A percentile compares a stretch with the other conserved stretches of the same genome.
Conservation (phyloP, 2,888 invertebrate species). For the Xiphydria camelus region DNA sequence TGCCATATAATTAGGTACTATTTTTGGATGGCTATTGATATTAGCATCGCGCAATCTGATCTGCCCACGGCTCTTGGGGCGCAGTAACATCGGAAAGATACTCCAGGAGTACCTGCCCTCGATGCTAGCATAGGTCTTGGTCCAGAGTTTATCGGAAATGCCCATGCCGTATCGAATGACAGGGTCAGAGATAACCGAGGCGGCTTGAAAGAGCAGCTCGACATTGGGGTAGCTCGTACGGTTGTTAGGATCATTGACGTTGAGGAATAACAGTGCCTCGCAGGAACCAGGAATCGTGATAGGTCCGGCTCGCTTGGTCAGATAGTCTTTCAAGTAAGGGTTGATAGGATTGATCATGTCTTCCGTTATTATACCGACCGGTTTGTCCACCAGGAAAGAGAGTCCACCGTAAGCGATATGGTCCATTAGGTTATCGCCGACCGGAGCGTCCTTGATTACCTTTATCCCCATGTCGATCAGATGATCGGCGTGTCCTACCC, state of each 20-base stretch:
- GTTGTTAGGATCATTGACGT: conserved; percentile 64
- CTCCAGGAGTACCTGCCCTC: conserved; percentile 63
- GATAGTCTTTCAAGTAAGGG: conserved; percentile 58
- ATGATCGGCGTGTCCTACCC: conserved; percentile 70
- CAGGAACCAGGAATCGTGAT: conserved; percentile 69
- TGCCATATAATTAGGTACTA: conserved; percentile 72
- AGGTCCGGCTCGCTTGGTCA: conserved; percentile 62
- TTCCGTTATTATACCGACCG: conserved; percentile 22
- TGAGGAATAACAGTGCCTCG: conserved; percentile 69
- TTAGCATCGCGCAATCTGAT: conserved; percentile 67
- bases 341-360: conserved; percentile 20
- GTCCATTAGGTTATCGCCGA: conserved; percentile 73
- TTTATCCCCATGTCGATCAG: conserved; percentile 63
- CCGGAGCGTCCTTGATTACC: conserved; percentile 63
- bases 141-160: conserved; percentile 62
- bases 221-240: conserved; percentile 67
- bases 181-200: conserved; percentile 62
- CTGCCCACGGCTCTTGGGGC: conserved; percentile 71
- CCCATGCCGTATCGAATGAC: conserved; percentile 61
- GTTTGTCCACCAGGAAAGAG: conserved; percentile 61
- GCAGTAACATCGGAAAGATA: conserved; percentile 67
- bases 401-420: conserved; percentile 70
- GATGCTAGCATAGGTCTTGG: conserved; percentile 63
- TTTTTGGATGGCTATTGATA: conserved; percentile 67
- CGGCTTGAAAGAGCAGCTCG: conserved; percentile 66